A percentile compares a stretch with the other conserved stretches of the same genome.
Evolutionary conservation across 2,888 invertebrate genomes (phyloP).

Genomic region (Agonopterix heracliana): DNA sequence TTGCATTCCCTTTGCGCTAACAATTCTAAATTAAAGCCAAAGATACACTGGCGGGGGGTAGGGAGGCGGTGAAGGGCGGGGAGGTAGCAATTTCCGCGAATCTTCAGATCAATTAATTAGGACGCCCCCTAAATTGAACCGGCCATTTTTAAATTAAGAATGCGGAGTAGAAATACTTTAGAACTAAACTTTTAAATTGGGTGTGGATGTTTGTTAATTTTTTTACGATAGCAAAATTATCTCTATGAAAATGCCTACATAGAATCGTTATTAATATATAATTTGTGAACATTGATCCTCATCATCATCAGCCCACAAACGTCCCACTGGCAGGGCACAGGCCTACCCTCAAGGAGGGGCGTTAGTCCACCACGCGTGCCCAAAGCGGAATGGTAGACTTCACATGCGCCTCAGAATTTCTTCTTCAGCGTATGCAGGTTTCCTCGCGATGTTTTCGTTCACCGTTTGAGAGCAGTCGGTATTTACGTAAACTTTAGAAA

Average conservation of each 20-base stretch:
- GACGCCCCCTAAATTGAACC: slow-evolving; percentile 57
- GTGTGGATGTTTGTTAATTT: background rate
- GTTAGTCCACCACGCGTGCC: no score
- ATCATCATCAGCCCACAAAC: no score
- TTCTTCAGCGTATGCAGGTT: no score
- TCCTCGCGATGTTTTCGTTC: no score
- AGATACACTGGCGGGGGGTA: slow-evolving; percentile 51
- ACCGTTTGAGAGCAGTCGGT: no score
- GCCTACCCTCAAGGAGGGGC: no score
- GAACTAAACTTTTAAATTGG: slow-evolving; percentile 3
- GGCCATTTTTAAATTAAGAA: slow-evolving; percentile 38
- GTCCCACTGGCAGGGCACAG: no score
- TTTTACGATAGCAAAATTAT: slow-evolving; percentile 1
- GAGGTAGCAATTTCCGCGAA: slow-evolving; percentile 58
- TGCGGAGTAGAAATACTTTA: slow-evolving; percentile 23
- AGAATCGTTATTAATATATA: background rate
- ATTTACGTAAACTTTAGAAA: no score
- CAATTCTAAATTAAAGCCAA: slow-evolving; percentile 73
- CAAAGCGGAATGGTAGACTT: no score
- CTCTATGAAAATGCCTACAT: background rate
- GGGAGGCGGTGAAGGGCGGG: slow-evolving; percentile 20
- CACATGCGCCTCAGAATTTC: no score
- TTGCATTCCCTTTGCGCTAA: slow-evolving; percentile 72
- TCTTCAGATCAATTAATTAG: slow-evolving; percentile 73
- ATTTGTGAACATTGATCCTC: background rate